Evolutionary conservation across 2,888 invertebrate genomes (phyloP).

Genomic region (Drosophila eohydei): DNA sequence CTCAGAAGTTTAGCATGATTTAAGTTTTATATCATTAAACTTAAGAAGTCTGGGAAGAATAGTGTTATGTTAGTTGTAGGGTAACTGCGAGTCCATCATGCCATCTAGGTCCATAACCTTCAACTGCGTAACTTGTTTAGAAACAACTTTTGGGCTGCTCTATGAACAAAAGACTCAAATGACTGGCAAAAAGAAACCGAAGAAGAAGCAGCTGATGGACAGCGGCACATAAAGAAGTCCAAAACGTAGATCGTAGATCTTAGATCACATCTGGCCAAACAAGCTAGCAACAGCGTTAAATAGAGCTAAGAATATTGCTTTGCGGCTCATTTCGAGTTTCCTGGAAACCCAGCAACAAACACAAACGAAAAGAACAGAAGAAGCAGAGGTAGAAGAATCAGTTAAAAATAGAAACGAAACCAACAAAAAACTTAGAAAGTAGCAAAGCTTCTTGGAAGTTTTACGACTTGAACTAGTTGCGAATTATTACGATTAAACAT

Average conservation of each 20-base stretch:
- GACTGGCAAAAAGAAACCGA: constrained; percentile 34
- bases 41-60: background rate
- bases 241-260: constrained; percentile 26
- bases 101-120: background rate
- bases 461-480: constrained; percentile 13
- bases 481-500: constrained; percentile 7
- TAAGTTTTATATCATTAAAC: background rate
- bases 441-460: constrained; percentile 3
- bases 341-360: constrained; percentile 11
- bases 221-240: constrained; percentile 15
- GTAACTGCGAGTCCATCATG: constrained; percentile 1
- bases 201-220: constrained; percentile 1
- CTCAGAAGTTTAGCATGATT: background rate
- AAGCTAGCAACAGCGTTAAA: constrained; percentile 20
- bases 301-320: constrained; percentile 35
- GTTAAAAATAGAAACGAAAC: background rate
- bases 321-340: constrained; percentile 28
- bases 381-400: background rate
- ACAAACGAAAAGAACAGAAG: constrained; percentile 2
- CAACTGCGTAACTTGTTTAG: background rate
- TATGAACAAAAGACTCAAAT: constrained; percentile 17
- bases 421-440: constrained; percentile 20
- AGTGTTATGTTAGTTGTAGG: background rate
- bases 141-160: constrained; percentile 13
- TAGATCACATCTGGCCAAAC: constrained; percentile 18